Percentiles rank a stretch among this genome's conserved stretches.
Evolutionary conservation across 1,140 invertebrate species (phyloP).

Genomic region (Idris sp.): DNA sequence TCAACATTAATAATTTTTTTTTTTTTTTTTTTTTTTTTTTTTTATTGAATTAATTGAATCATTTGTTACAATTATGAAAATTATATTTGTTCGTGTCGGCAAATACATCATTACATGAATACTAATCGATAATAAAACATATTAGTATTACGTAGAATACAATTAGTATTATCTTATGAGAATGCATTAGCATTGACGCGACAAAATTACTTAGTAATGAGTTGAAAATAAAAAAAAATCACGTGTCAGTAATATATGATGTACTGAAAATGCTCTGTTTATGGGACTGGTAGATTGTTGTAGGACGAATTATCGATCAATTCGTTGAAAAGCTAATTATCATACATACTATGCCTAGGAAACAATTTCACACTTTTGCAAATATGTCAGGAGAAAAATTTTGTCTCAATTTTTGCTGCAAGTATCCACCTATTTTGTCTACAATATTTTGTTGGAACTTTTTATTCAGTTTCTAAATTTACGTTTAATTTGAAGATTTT

Average conservation of each 20-base stretch:
- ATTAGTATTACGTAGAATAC: constrained; percentile 20
- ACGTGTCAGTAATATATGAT: constrained; percentile 43
- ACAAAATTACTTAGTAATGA: constrained; percentile 54
- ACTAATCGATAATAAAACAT: constrained; percentile 38
- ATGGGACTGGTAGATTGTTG: constrained; percentile 51
- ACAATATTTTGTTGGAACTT: constrained; percentile 9
- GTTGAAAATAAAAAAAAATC: constrained; percentile 50
- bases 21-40: too few relatives aligned
- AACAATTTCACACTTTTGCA: constrained; percentile 33
- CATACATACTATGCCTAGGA: constrained; percentile 32
- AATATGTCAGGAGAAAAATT: constrained; percentile 29
- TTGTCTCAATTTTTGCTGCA: constrained; percentile 12
- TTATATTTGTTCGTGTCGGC: too few relatives aligned
- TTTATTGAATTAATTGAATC: too few relatives aligned
- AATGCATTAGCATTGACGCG: constrained; percentile 51
- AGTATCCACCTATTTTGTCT: too few relatives aligned
- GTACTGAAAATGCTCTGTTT: constrained; percentile 50
- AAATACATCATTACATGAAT: constrained; percentile 13
- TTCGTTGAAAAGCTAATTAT: constrained; percentile 60
- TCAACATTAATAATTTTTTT: too few relatives aligned
- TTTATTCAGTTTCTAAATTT: not conserved
- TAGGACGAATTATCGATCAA: constrained; percentile 54
- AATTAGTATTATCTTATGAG: constrained; percentile 45
- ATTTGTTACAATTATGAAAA: too few relatives aligned
- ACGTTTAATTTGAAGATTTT: too few relatives aligned